Conservation (phyloP, 2,888 invertebrate species). For the Sinohyriopsis cumingii region DNA sequence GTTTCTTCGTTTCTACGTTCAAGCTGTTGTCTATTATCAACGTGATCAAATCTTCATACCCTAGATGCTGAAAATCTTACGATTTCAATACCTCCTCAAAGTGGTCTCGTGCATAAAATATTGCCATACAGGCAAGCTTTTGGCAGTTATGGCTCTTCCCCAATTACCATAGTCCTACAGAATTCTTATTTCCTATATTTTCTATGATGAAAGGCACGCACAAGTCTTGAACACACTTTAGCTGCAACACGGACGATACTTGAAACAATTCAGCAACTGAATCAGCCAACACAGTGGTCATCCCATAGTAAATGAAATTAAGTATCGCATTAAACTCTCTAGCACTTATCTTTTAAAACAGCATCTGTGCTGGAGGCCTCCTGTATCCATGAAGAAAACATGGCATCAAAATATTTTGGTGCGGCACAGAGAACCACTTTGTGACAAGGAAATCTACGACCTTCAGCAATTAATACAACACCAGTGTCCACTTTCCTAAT, state of each 20-base stretch:
- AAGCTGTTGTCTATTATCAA: slow-evolving; percentile 34
- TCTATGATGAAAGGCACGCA: slow-evolving; percentile 36
- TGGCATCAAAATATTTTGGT: slow-evolving; percentile 44
- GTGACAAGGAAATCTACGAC: too few relatives aligned
- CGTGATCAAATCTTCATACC: slow-evolving; percentile 31
- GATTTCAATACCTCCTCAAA: slow-evolving; percentile 28
- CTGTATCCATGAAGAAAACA: slow-evolving; percentile 45
- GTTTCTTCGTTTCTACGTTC: slow-evolving; percentile 21
- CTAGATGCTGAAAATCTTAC: slow-evolving; percentile 33
- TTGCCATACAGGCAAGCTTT: slow-evolving; percentile 16
- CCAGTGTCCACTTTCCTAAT: too few relatives aligned
- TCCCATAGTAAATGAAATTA: slow-evolving; percentile 30
- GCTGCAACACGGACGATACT: slow-evolving; percentile 34
- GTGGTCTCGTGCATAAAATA: slow-evolving; percentile 6
- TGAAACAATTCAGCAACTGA: slow-evolving; percentile 34
- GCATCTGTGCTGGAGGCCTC: slow-evolving; percentile 29
- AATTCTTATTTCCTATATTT: slow-evolving; percentile 34
- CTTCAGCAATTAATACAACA: too few relatives aligned
- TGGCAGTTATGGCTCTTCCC: slow-evolving; percentile 15
- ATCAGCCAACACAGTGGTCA: too few relatives aligned
- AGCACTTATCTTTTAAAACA: slow-evolving; percentile 19
- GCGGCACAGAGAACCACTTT: slow-evolving; percentile 29
- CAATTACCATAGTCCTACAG: slow-evolving; percentile 36
- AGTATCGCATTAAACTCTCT: slow-evolving; percentile 29
- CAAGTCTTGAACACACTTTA: slow-evolving; percentile 23